Conservation (phyloP, 2,888 invertebrate species). For the Halictus quadricinctus region DNA sequence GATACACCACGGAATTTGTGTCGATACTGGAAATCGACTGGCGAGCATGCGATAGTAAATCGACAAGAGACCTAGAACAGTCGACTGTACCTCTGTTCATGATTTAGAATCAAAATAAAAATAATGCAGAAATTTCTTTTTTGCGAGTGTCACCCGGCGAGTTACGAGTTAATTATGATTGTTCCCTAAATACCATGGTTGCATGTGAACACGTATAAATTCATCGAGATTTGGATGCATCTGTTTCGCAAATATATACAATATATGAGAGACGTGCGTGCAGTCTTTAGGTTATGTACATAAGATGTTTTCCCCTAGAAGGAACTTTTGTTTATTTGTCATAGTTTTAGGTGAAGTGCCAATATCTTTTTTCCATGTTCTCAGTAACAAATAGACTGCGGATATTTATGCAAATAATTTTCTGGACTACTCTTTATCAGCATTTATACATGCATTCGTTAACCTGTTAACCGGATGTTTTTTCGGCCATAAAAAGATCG, state of each 20-base stretch:
- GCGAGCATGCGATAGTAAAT: slow-evolving; percentile 10
- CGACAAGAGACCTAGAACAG: slow-evolving; percentile 22
- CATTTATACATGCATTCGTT: neutral
- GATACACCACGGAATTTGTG: neutral
- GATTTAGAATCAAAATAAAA: slow-evolving; percentile 47
- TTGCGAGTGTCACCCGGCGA: slow-evolving; percentile 3
- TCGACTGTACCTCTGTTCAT: neutral
- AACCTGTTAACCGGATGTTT: slow-evolving; percentile 9
- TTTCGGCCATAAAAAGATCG: neutral
- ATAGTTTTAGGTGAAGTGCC: slow-evolving; percentile 61
- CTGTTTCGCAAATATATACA: neutral
- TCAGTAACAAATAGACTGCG: slow-evolving; percentile 4
- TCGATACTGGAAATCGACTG: neutral
- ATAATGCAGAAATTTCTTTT: slow-evolving; percentile 39
- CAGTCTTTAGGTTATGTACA: slow-evolving; percentile 51
- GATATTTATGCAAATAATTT: slow-evolving; percentile 1
- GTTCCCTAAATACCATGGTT: slow-evolving; percentile 18
- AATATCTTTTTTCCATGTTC: neutral
- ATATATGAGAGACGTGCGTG: neutral
- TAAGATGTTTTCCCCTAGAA: slow-evolving; percentile 53
- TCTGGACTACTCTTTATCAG: neutral
- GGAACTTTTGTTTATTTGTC: slow-evolving; percentile 49
- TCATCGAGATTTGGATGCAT: slow-evolving; percentile 19
- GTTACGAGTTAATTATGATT: slow-evolving; percentile 19
- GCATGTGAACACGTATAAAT: neutral